Conservation (phyloP, 2,113 vertebrate genomes). For the Pomatostomus ruficeps region DNA sequence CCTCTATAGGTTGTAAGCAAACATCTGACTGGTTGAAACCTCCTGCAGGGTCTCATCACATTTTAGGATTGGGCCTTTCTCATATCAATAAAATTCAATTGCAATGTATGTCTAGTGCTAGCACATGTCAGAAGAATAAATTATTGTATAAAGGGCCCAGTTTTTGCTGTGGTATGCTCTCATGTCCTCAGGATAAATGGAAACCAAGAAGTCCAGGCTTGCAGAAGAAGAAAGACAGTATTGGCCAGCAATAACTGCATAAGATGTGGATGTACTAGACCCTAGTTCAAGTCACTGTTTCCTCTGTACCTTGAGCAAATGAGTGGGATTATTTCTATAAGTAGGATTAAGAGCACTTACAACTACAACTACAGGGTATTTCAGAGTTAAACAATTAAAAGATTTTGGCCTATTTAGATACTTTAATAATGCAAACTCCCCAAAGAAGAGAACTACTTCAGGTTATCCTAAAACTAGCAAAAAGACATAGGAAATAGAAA, state of each 20-base stretch:
- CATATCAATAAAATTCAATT: constrained; percentile 60
- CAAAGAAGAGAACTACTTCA: neutral
- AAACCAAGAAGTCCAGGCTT: neutral
- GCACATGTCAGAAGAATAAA: constrained; percentile 63
- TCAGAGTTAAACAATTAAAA: neutral
- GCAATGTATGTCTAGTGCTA: constrained; percentile 43
- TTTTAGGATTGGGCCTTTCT: constrained; percentile 6
- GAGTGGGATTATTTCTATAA: neutral
- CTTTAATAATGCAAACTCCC: neutral
- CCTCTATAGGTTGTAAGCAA: neutral
- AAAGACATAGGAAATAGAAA: neutral
- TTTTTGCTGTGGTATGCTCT: constrained; percentile 50
- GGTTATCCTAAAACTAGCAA: neutral
- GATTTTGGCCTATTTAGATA: neutral
- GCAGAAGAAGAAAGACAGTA: neutral
- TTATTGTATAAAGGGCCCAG: constrained; percentile 43
- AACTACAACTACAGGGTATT: neutral
- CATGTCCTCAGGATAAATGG: constrained; percentile 54
- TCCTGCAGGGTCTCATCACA: constrained; percentile 8
- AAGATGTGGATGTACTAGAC: neutral
- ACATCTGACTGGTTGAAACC: constrained; percentile 23
- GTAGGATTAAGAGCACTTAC: neutral
- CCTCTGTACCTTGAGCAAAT: neutral
- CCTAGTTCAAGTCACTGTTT: neutral
- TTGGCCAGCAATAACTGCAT: constrained; percentile 27